Percentiles rank a stretch among this genome's conserved stretches.
Evolutionary conservation across 2,888 invertebrate genomes (phyloP).

Genomic region (Drosophila neutralis): DNA sequence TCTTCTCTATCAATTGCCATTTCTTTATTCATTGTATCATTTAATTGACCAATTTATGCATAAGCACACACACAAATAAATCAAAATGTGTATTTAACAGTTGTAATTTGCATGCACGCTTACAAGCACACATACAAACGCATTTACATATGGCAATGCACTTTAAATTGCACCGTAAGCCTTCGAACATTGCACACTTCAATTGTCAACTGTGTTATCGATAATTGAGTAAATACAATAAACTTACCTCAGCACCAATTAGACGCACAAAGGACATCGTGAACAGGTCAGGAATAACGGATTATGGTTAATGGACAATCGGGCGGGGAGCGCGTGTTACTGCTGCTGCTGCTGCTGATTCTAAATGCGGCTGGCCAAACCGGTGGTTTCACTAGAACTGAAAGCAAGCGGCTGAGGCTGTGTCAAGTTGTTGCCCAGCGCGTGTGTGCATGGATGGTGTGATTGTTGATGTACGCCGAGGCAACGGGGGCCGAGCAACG

Average conservation of each 20-base stretch:
- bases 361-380: conserved; percentile 56
- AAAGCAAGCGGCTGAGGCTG: conserved; percentile 70
- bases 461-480: conserved; percentile 45
- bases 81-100: neutral
- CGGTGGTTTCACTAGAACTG: conserved; percentile 80
- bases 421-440: conserved; percentile 48
- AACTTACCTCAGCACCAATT: conserved; percentile 82
- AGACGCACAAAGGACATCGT: conserved; percentile 83
- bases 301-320: conserved; percentile 37
- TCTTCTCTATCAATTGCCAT: conserved; percentile 19
- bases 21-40: conserved; percentile 10
- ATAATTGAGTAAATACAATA: conserved; percentile 4
- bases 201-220: conserved; percentile 23
- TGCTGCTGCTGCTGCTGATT: conserved; percentile 24
- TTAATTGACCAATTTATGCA: conserved; percentile 23
- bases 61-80: neutral
- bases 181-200: conserved; percentile 19
- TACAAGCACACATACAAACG: neutral
- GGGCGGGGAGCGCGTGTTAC: conserved; percentile 38
- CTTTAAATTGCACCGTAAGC: neutral
- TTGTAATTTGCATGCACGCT: conserved; percentile 23
- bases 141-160: conserved; percentile 11
- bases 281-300: conserved; percentile 15
- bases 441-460: conserved; percentile 44
- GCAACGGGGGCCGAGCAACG: conserved; percentile 4